Evolutionary conservation across 2,888 invertebrate species (phyloP), one percentile per base, ranked within the genome.

Genomic region (Drosophila ustulata): DNA sequence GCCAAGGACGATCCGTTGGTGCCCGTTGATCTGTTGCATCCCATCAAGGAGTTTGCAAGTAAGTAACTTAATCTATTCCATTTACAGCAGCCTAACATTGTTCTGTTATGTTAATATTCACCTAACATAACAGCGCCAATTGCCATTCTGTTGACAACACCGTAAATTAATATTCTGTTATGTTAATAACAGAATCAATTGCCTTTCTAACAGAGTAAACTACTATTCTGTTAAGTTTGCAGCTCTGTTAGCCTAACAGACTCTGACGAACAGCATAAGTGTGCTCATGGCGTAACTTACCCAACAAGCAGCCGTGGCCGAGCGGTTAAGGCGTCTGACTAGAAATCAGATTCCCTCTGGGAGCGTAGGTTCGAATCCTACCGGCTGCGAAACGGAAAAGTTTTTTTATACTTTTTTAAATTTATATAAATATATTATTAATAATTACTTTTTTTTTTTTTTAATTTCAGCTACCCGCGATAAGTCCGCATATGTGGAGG

Each of bases 1-100:
- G 94, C 98, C 7, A 94, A 95, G 80, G 98, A 98, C 92, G 98
- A 98, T 93, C 98, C 98, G 3, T 94, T 98, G 52, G 96, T 98
- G 52, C 98, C 98, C 6, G 95, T 96, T 77, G 94, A 94, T 30
- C 92, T 98, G 63, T 93, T 97, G 75, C 93, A 94, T 23, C 95
- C 96, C 5, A 95, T 97, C 51, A 94, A 95, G 88, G 94, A 95
- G 82, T 95, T 94, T 93, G 96, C 96, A 85, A 94, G 97, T 97
- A 93, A 95, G 95, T 88, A 7, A 41, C 18, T 11, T 6, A 18
- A 41, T 6, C 18, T 39, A 2, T 39, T 30, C 30, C 30, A 5
- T 2, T 30, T 7, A 0, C 39, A 39, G 39, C 39, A 3, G 13
- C 7, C 7, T 18, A 18, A 41, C 8, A 41, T 13, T 8, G 9